Conservation (phyloP, 37 sponge, comb jelly and placozoan genomes). For the Diacarnus erythraeanus region DNA sequence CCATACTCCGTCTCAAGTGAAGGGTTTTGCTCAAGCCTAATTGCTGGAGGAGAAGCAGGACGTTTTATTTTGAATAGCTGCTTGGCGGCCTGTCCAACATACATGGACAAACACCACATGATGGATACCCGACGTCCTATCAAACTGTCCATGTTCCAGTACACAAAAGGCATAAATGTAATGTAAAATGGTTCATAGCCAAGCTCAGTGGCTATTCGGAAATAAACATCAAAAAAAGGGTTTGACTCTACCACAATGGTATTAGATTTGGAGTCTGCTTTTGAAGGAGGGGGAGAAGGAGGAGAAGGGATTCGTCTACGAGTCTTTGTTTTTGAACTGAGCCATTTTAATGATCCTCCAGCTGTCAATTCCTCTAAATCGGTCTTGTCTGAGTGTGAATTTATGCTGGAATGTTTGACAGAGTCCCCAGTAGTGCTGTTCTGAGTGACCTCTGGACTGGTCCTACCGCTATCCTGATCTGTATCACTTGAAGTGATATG, state of each 20-base stretch:
- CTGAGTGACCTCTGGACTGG: neutral
- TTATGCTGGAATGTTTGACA: neutral
- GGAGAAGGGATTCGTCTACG: constrained; percentile 1
- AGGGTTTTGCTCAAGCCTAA: constrained; percentile 73
- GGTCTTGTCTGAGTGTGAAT: neutral
- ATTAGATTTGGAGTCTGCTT: neutral
- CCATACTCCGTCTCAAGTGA: constrained; percentile 83
- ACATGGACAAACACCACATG: constrained; percentile 87
- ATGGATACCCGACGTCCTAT: constrained; percentile 48
- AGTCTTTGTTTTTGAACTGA: neutral
- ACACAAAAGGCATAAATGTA: constrained; percentile 59
- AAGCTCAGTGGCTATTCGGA: constrained; percentile 76
- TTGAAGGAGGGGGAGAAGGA: neutral
- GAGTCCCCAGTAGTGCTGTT: neutral
- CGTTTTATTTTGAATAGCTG: constrained; percentile 53
- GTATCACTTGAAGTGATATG: neutral
- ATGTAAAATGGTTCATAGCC: constrained; percentile 95
- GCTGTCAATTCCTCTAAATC: neutral
- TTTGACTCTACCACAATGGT: constrained; percentile 41
- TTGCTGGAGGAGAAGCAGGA: constrained; percentile 78
- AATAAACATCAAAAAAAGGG: constrained; percentile 76
- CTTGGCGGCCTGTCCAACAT: constrained; percentile 91
- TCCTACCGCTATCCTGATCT: neutral
- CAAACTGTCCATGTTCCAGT: constrained; percentile 76
- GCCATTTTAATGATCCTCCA: too few relatives aligned